phyloP scores from a whole-genome alignment of 64 coral and sea anemone species.

The Hydrozoanthus tunicans region DNA sequence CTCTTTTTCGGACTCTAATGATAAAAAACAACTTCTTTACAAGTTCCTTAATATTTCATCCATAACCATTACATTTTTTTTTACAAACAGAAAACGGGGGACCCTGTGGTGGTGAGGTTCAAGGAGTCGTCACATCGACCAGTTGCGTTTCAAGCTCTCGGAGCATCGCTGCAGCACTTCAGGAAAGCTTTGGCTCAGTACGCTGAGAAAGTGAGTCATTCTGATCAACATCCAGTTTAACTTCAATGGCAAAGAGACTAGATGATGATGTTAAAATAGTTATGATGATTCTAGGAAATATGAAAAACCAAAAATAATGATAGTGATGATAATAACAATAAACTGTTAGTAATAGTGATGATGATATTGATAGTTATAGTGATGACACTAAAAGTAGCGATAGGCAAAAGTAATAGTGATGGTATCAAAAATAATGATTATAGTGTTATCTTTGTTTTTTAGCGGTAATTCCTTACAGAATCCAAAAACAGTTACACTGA shows the following conservation, averaged over 20 bases:
- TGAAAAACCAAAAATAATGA: too few relatives aligned
- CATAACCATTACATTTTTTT: neutral
- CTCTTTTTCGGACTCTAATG: too few relatives aligned
- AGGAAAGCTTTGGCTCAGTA: conserved; percentile 77
- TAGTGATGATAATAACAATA: too few relatives aligned
- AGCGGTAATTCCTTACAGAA: too few relatives aligned
- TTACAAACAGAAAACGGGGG: conserved; percentile 82
- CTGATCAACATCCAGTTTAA: too few relatives aligned
- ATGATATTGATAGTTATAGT: neutral
- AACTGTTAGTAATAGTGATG: neutral
- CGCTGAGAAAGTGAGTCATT: conserved; percentile 76
- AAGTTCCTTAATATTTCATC: neutral
- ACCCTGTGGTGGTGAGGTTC: conserved; percentile 72
- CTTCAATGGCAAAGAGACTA: too few relatives aligned
- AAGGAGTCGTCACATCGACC: conserved; percentile 63
- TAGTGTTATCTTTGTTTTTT: too few relatives aligned
- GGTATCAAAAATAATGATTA: too few relatives aligned
- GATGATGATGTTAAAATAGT: too few relatives aligned
- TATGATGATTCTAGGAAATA: too few relatives aligned
- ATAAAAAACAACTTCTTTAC: too few relatives aligned
- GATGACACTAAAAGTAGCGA: neutral
- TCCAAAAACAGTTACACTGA: too few relatives aligned
- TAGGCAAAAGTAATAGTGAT: neutral
- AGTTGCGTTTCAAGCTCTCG: conserved; percentile 76
- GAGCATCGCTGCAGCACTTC: conserved; percentile 81